These are phyloP conservation scores for Sarcophaga variegata DNA, from an alignment of 2,888 invertebrate genomes.

Conservation along the genomic window DNA sequence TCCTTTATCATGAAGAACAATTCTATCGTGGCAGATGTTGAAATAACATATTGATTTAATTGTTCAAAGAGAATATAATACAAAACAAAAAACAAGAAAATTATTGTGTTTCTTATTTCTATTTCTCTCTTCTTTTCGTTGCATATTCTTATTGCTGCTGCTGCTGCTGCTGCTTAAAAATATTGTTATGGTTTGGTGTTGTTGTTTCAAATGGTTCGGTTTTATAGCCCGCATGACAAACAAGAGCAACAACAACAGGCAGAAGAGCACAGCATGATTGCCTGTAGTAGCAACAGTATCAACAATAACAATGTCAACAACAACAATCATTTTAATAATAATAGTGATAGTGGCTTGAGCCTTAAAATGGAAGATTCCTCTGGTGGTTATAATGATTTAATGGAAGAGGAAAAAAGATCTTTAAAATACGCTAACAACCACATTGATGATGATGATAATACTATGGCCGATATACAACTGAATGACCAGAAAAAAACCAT, in stretches of 20 bases:
- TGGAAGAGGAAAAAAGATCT: not conserved
- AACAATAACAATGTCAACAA: constrained; percentile 36
- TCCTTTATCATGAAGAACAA: not conserved
- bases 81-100: not conserved
- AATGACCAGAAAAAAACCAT: not conserved
- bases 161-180: not conserved
- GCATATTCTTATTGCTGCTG: not conserved
- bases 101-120: not conserved
- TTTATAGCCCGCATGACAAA: constrained; percentile 46
- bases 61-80: not conserved
- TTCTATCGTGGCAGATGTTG: constrained; percentile 7
- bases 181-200: constrained; percentile 4
- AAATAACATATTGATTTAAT: constrained; percentile 39
- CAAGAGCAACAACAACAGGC: constrained; percentile 3
- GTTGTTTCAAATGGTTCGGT: constrained; percentile 15
- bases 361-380: constrained; percentile 66
- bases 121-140: not conserved
- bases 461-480: not conserved
- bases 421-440: not conserved
- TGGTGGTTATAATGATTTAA: constrained; percentile 32
- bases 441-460: not conserved
- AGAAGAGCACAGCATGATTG: constrained; percentile 42
- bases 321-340: constrained; percentile 44
- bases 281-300: constrained; percentile 40
- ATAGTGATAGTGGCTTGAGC: constrained; percentile 65